These are phyloP conservation scores for Ceratitis capitata DNA, from an alignment of 1,140 invertebrate species.

Conservation along the genomic window DNA sequence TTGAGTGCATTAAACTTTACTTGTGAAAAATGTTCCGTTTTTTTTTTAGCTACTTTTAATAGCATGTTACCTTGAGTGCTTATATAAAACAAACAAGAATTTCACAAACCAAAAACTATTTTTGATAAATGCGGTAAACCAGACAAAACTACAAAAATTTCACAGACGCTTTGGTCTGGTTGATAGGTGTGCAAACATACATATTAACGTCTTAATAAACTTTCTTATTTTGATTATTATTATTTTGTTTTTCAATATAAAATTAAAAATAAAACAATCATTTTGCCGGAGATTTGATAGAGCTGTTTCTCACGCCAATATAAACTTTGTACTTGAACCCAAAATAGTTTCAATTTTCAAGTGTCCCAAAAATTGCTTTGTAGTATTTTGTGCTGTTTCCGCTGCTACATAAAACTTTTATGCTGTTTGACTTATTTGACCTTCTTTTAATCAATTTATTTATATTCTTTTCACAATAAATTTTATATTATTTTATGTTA, in stretches of 20 bases:
- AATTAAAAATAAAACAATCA: not conserved
- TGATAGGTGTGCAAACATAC: not conserved
- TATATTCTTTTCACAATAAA: no score
- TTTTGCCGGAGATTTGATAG: not conserved
- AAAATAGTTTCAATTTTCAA: no score
- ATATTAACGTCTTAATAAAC: not conserved
- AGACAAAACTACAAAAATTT: not conserved
- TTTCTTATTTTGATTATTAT: no score
- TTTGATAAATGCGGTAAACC: not conserved
- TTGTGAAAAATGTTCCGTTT: not conserved
- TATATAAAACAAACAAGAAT: not conserved
- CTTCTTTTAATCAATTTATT: not conserved
- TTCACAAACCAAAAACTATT: not conserved
- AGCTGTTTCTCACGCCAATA: not conserved
- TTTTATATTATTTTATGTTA: no score
- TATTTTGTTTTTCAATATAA: no score
- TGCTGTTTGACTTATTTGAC: no score
- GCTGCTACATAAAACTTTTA: no score
- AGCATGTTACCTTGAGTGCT: not conserved
- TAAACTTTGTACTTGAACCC: constrained; percentile 1
- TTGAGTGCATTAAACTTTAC: constrained; percentile 30
- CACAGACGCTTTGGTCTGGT: not conserved
- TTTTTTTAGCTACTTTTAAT: not conserved
- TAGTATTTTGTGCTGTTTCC: no score
- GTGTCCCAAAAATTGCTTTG: no score